phyloP scores from a whole-genome alignment of 2,888 invertebrate genomes.

The Phasia obesa region DNA sequence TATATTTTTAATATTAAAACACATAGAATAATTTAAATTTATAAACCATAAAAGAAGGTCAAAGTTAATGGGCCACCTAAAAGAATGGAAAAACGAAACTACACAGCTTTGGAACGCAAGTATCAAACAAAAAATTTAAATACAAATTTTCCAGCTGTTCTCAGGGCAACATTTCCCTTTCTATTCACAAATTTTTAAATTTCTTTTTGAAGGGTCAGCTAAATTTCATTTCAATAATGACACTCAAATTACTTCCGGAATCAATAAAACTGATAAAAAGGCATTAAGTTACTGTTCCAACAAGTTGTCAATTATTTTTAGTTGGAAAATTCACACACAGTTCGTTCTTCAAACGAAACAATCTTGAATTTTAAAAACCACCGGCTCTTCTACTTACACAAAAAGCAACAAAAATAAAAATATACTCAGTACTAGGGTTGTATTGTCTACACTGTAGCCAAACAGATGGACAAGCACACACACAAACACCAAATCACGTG shows the following conservation, averaged over 20 bases:
- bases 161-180: slow-evolving; percentile 33
- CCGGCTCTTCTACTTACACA: too few relatives aligned
- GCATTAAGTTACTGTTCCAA: slow-evolving; percentile 53
- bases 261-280: slow-evolving; percentile 40
- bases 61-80: slow-evolving; percentile 22
- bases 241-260: slow-evolving; percentile 53
- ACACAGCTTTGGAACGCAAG: neutral
- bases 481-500: neutral
- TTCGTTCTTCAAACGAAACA: neutral
- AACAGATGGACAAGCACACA: neutral
- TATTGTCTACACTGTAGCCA: neutral
- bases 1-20: slow-evolving; percentile 17
- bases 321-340: neutral
- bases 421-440: neutral
- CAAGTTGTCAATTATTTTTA: slow-evolving; percentile 53
- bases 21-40: slow-evolving; percentile 15
- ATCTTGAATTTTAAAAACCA: neutral
- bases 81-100: too few relatives aligned
- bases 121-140: neutral
- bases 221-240: neutral
- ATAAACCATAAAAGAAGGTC: slow-evolving; percentile 41
- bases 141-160: neutral
- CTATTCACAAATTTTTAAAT: neutral
- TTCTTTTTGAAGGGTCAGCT: neutral
- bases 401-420: too few relatives aligned